Evolutionary conservation across 2,888 invertebrate species (phyloP).

Genomic region (Heliconius hortense): DNA sequence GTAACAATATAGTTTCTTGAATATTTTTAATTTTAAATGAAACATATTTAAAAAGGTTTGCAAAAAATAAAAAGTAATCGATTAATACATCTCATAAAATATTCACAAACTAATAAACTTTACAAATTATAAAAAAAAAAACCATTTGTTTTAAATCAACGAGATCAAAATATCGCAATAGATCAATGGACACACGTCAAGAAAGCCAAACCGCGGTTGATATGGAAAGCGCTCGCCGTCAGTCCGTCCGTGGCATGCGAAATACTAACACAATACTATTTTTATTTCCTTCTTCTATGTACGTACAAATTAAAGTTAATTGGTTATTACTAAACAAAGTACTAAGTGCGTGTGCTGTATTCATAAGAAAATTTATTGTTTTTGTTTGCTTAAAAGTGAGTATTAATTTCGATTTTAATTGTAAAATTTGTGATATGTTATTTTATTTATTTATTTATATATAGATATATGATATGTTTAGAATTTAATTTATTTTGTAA

Average conservation of each 20-base stretch:
- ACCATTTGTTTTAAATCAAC: background rate
- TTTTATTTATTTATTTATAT: background rate
- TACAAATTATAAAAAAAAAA: background rate
- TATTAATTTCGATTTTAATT: background rate
- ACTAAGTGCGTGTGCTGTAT: background rate
- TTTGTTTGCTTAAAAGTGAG: background rate
- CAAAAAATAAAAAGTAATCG: background rate
- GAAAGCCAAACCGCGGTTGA: constrained; percentile 51
- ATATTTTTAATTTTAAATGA: background rate
- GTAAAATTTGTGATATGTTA: background rate
- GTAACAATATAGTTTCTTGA: background rate
- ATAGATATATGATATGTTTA: background rate
- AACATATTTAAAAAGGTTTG: background rate
- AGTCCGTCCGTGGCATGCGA: constrained; percentile 56
- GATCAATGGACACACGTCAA: constrained; percentile 49
- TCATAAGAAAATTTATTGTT: background rate
- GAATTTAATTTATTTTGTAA: too few relatives aligned
- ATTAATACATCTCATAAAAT: background rate
- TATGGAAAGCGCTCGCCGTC: constrained; percentile 48
- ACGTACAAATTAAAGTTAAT: background rate
- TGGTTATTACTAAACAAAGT: background rate
- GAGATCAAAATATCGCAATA: background rate
- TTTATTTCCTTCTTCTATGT: constrained; percentile 10
- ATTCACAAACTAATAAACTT: too few relatives aligned
- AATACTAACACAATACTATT: constrained; percentile 47